These are phyloP conservation scores for Lepus europaeus DNA, from an alignment of 2,113 vertebrate genomes.

Conservation along the genomic window DNA sequence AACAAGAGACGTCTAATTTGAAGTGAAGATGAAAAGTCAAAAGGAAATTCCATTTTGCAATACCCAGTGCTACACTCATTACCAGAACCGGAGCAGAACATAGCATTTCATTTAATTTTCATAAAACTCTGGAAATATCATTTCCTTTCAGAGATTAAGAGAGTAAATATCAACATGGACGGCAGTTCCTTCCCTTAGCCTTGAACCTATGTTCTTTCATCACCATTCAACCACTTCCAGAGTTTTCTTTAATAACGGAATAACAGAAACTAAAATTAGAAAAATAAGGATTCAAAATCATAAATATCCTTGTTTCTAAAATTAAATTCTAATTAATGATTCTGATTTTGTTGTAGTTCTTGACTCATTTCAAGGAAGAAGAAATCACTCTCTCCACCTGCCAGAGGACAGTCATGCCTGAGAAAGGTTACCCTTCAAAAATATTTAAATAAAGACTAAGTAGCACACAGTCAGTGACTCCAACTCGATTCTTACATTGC, in stretches of 20 bases:
- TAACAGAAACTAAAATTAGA: background rate
- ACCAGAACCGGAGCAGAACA: background rate
- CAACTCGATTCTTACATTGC: background rate
- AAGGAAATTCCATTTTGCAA: background rate
- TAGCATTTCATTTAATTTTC: background rate
- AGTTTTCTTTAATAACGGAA: background rate
- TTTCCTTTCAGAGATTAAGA: background rate
- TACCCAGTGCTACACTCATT: background rate
- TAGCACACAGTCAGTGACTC: background rate
- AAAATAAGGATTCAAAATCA: background rate
- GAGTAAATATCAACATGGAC: background rate
- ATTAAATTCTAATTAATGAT: background rate
- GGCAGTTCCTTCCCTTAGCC: background rate
- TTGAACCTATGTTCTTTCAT: background rate
- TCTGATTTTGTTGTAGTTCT: constrained; percentile 10
- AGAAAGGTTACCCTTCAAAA: background rate
- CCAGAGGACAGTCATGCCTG: background rate
- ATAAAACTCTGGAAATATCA: background rate
- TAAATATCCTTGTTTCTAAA: background rate
- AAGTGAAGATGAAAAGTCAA: background rate
- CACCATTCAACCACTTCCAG: background rate
- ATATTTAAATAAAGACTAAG: background rate
- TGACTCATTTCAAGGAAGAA: background rate
- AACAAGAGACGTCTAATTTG: background rate
- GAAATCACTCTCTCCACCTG: constrained; percentile 11